Evolutionary conservation across 1,140 invertebrate genomes (phyloP), one percentile per base, ranked within the genome.

Genomic region (Pseudomyrmex gracilis): DNA sequence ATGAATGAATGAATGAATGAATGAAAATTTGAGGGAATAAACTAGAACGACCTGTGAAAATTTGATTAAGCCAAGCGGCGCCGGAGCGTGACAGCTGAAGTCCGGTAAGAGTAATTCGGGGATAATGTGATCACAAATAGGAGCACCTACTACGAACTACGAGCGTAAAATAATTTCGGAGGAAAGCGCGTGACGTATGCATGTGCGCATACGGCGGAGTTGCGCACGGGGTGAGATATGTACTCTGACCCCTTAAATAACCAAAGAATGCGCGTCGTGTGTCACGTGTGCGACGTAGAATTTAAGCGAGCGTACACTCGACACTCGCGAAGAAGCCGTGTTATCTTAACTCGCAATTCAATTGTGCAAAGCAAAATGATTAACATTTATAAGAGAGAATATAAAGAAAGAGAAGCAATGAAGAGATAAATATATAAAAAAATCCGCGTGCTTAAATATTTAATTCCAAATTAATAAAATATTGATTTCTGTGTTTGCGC

Each of bases 181-280:
- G 85, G 22, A 66, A 67, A 57, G 20, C 53, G 20, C 53, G 64
- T 20, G 76, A 66, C 61, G 83, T 66, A 58, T 74, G 51, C 74
- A 73, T 63, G 76, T 57, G 85, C 22, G 66, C 13, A 34, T 34
- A 22, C 47, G 24, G 45, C 12, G 73, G 84, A 51, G 45, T 64
- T 45, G 47, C 57, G 53, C n/a, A n/a, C n/a, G 61, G 61, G 61
- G 53, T 58, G 76, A 71, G 71, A 76, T 60, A 82, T 74, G 51
- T 67, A 64, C 84, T 82, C 61, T 77, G 71, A 86, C 85, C 85
- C 84, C 85, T 87, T 77, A 85, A 88, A 88, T 85, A 87, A 85
- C 77, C 76, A 88, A 87, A 83, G 86, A 77, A 85, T 51, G 55
- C 66, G 49, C 45, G 22, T 24, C 60, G 71, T 47, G 51, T 53